A percentile compares a stretch with the other conserved stretches of the same genome.
Evolutionary conservation across 2,113 vertebrate genomes (phyloP).

Genomic region (Catharus minimus): DNA sequence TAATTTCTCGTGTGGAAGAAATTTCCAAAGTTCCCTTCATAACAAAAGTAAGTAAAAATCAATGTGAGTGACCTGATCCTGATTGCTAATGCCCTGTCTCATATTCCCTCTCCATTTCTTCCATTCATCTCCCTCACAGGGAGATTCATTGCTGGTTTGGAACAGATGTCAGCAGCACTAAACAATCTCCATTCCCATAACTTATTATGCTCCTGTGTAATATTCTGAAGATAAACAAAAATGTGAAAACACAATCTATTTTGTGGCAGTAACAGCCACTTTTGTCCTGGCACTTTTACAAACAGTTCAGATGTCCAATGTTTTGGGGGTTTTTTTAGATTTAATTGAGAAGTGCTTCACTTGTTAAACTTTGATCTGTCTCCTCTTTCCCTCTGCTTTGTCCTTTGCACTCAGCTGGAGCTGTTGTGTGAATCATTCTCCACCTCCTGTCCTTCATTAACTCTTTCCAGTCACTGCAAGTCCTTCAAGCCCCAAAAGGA

Average conservation of each 20-base stretch:
- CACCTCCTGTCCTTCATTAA: neutral
- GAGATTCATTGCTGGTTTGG: neutral
- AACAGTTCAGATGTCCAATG: neutral
- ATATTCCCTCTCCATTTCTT: neutral
- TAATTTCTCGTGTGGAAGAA: neutral
- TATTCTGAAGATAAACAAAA: neutral
- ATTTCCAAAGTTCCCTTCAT: neutral
- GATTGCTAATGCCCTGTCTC: neutral
- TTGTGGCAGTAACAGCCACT: neutral
- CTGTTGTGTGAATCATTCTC: neutral
- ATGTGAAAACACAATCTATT: neutral
- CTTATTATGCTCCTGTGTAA: neutral
- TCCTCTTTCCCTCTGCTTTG: neutral
- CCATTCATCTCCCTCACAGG: neutral
- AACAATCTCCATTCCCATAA: neutral
- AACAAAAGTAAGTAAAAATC: neutral
- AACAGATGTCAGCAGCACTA: neutral
- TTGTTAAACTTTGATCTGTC: neutral
- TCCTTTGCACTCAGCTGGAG: neutral
- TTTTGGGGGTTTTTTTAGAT: neutral
- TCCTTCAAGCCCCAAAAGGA: neutral
- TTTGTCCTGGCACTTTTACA: neutral
- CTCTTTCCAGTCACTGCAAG: neutral
- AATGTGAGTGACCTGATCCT: neutral
- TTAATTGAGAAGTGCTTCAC: neutral